A percentile compares a stretch with the other conserved stretches of the same genome.
Evolutionary conservation across 2,113 vertebrate genomes (phyloP).

Genomic region (Zosterops pallidus): DNA sequence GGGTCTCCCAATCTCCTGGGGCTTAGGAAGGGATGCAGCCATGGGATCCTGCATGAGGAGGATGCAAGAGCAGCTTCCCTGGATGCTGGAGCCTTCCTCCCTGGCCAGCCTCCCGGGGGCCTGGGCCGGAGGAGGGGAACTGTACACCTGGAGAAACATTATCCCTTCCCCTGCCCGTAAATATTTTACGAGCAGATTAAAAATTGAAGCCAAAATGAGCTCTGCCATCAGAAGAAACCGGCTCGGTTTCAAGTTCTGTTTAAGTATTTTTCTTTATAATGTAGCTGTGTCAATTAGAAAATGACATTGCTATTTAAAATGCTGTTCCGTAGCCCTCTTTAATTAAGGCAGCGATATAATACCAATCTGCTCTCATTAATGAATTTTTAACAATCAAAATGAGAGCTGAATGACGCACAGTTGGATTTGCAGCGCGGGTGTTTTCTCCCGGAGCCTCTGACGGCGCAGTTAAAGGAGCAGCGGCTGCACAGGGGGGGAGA

Average conservation of each 20-base stretch:
- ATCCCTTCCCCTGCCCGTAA: slow-evolving; percentile 60
- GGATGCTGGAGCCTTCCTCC: not conserved
- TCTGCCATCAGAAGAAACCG: slow-evolving; percentile 32
- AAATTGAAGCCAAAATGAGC: slow-evolving; percentile 70
- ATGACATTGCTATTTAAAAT: slow-evolving; percentile 69
- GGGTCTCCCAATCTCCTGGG: not conserved
- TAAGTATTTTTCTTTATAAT: slow-evolving; percentile 69
- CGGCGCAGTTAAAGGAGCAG: not conserved
- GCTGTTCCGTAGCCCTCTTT: slow-evolving; percentile 67
- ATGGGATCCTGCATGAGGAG: rapidly evolving
- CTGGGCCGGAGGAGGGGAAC: not conserved
- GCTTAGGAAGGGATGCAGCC: not conserved
- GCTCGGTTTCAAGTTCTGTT: slow-evolving; percentile 57
- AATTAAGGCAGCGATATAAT: slow-evolving; percentile 69
- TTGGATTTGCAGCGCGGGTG: not conserved
- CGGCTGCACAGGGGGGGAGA: not conserved
- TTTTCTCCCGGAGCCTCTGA: not conserved
- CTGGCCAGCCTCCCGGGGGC: rapidly evolving
- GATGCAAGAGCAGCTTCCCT: not conserved
- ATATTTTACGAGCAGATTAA: slow-evolving; percentile 80
- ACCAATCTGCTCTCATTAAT: slow-evolving; percentile 68
- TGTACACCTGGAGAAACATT: slow-evolving; percentile 63
- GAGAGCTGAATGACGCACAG: slow-evolving; percentile 28
- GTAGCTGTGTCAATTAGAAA: slow-evolving; percentile 71
- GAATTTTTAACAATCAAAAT: slow-evolving; percentile 64